Base-by-base conservation (phyloP, 1,140 invertebrate species). In the Acromyrmex heyeri region DNA sequence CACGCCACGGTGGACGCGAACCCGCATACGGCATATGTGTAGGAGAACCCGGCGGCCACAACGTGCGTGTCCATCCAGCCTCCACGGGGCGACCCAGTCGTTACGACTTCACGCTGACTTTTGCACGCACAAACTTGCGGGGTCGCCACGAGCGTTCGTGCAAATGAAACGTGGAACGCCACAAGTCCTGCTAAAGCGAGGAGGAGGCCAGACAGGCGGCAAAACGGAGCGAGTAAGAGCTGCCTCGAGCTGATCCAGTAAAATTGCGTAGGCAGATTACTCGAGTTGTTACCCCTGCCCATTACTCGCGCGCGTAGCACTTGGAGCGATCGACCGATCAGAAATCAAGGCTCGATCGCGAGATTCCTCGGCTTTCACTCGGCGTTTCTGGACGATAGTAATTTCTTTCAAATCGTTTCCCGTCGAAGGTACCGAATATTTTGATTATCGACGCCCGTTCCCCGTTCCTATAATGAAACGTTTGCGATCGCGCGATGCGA, bases 51-150 rank as follows among this genome's bases (percentile, higher is more conserved):
- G 91, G 65, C 90, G 93, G 93, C 91, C 85, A 93, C 85, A 92
- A 88, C 85, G 91, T 94, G 93, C 94, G 93, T 94, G 94, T 91
- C 89, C 90, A 90, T 91, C 89, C 90, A 90, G 90, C 87, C 85
- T 73, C 77, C 77, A 87, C 88, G 89, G 89, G 87, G 88, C 91
- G 91, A 92, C 92, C 93, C 90, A 92, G 90, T 95, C 92, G 93
- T 95, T 95, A 94, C 91, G 93, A 92, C 94, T 95, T 94, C 92
- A 94, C 94, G 93, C 94, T 95, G 93, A 91, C 94, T 94, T 93
- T 94, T 91, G 93, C 93, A 92, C 91, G 92, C 91, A 87, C 88
- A 92, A 90, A 88, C 91, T 87, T 55, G 77, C 86, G 53, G 48
- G 12, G 57, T 21, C 64, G 81, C 88, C 89, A 90, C 89, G 88